phyloP scores from a whole-genome alignment of 2,113 vertebrate genomes.

The Alouatta palliata region DNA sequence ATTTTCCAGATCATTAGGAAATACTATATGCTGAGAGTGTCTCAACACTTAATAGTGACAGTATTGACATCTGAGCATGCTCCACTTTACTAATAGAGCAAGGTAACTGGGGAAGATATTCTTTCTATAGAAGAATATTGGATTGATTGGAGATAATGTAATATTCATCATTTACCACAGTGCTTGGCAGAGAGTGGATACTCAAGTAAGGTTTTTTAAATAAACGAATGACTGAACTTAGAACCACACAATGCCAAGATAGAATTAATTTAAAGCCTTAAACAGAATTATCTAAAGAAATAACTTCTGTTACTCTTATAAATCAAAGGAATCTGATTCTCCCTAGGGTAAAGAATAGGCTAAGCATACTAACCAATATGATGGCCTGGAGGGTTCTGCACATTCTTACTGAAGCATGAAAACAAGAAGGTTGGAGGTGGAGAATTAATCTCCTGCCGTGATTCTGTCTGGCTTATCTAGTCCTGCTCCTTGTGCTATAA shows the following conservation, averaged over 20 bases:
- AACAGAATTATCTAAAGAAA: slow-evolving; percentile 39
- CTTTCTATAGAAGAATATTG: slow-evolving; percentile 7
- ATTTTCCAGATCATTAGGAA: neutral
- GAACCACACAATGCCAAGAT: neutral
- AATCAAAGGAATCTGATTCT: neutral
- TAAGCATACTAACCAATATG: neutral
- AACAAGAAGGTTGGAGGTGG: neutral
- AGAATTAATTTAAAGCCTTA: slow-evolving; percentile 37
- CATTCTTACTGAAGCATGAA: neutral
- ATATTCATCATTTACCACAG: neutral
- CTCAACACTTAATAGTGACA: neutral
- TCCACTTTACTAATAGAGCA: slow-evolving; percentile 2
- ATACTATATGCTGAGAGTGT: neutral
- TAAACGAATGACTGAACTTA: slow-evolving; percentile 47
- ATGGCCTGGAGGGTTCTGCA: neutral
- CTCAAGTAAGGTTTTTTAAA: slow-evolving; percentile 47
- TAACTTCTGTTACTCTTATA: neutral
- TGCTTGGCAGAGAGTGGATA: neutral
- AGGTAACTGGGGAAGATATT: neutral
- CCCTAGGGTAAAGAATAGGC: neutral
- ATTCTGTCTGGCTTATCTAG: neutral
- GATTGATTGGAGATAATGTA: neutral
- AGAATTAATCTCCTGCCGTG: neutral
- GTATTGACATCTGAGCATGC: neutral
- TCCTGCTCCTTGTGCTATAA: neutral